These are phyloP conservation scores for Ophion ventricosus DNA, from an alignment of 2,888 invertebrate genomes.

Conservation along the genomic window DNA sequence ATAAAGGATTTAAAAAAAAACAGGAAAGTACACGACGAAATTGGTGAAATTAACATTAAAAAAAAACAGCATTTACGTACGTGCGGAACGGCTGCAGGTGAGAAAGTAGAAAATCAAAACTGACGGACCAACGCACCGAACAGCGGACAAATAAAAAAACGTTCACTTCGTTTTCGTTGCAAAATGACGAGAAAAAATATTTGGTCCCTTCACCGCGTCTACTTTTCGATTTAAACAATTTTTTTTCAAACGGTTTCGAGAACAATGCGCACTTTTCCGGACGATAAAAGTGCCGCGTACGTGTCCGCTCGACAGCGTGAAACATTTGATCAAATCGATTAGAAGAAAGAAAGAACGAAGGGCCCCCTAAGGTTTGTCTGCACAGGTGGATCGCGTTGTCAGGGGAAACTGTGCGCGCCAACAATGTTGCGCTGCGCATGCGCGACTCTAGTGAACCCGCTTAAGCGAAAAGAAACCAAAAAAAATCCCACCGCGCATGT, in stretches of 20 bases:
- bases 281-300: background rate
- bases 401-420: background rate
- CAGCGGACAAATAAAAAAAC: background rate
- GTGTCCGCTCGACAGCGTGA: background rate
- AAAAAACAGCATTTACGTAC: background rate
- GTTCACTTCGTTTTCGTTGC: background rate
- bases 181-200: background rate
- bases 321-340: conserved; percentile 16
- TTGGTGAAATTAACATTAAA: background rate
- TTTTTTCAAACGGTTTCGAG: background rate
- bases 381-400: background rate
- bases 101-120: background rate
- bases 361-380: background rate
- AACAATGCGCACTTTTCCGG: background rate
- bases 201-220: background rate
- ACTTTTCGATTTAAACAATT: background rate
- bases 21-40: background rate
- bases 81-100: background rate
- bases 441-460: background rate
- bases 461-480: background rate
- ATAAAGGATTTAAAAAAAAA: background rate
- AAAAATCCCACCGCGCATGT: conserved; percentile 8
- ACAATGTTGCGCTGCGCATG: background rate
- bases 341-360: background rate
- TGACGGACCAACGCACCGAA: background rate